Percentiles rank a stretch among this genome's conserved stretches.
These are phyloP conservation scores for Seira musarum DNA, from an alignment of 2,888 invertebrate species.

Conservation along the genomic window DNA sequence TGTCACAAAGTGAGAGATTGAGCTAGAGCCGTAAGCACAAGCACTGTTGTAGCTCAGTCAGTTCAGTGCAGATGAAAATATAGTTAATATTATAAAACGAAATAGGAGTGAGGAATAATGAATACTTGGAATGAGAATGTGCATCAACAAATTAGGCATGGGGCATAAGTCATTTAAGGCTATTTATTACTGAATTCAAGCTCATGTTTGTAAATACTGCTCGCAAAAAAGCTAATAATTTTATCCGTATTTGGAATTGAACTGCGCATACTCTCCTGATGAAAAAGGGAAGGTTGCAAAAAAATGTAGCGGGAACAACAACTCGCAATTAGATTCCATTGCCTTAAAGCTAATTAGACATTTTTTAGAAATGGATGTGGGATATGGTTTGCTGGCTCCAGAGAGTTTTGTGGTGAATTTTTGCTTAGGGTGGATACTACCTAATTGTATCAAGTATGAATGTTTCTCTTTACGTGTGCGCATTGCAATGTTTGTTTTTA, in stretches of 20 bases:
- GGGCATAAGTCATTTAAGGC: constrained; percentile 4
- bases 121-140: not conserved
- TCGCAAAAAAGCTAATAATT: constrained; percentile 4
- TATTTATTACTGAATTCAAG: not conserved
- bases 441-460: too few relatives aligned
- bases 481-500: not conserved
- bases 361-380: constrained; percentile 44
- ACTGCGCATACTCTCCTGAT: constrained; percentile 16
- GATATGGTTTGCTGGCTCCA: constrained; percentile 24
- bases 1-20: not conserved
- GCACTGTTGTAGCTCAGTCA: too few relatives aligned
- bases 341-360: constrained; percentile 55
- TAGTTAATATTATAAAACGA: not conserved
- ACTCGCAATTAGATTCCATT: constrained; percentile 27
- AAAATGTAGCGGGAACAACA: constrained; percentile 3
- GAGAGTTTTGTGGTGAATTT: constrained; percentile 1
- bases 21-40: too few relatives aligned
- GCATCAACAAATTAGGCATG: not conserved
- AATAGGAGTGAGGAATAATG: not conserved
- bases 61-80: too few relatives aligned
- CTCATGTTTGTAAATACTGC: constrained; percentile 10
- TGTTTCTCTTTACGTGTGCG: too few relatives aligned
- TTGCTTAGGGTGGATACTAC: too few relatives aligned
- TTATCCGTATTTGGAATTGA: constrained; percentile 41
- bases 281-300: constrained; percentile 10